Evolutionary conservation across 2,888 invertebrate species (phyloP), one percentile per base, ranked within the genome.

Genomic region (Yponomeuta plumbellus): DNA sequence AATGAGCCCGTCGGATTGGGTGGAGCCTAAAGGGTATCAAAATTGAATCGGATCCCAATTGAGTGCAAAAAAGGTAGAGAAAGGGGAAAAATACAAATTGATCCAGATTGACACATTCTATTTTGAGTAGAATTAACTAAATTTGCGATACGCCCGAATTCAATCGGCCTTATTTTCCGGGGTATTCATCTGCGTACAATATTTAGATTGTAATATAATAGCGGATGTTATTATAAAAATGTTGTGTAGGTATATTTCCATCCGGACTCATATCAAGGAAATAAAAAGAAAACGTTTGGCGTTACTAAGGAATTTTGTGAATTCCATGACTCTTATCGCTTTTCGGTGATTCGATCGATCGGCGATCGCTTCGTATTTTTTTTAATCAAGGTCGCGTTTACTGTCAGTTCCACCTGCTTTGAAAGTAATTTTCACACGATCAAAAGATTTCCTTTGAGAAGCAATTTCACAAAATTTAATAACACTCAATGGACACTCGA

Each of bases 31-130:
- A 59, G 59, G 59, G 59, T 59, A 23, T 59, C 22, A 22, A 59
- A 59, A 59, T 59, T 59, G 59, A 59, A 59, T 22, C 22, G 11
- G 23, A 22, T 22, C 59, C 59, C 23, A 52, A 52, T 59, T 22
- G 22, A 59, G 22, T 22, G 59, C 13, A 59, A 59, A 59, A 22
- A 21, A 21, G 59, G 21, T 59, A 22, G 23, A 22, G 23, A 21
- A 59, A 59, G 13, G 23, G 59, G 21, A 17, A 59, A 22, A 17
- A 52, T 52, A 17, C 17, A 52, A 52, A 52, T 59, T 23, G 11
- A 23, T 59, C 21, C 59, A 59, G 23, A 59, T 59, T 59, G 59
- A 59, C 23, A 59, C 11, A 59, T 59, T 59, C 59, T 59, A 59
- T 59, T 59, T 21, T 59, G 59, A 59, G 23, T 23, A 21, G 23